Base-by-base conservation (phyloP, 2,888 invertebrate genomes). In the Carabus problematicus region DNA sequence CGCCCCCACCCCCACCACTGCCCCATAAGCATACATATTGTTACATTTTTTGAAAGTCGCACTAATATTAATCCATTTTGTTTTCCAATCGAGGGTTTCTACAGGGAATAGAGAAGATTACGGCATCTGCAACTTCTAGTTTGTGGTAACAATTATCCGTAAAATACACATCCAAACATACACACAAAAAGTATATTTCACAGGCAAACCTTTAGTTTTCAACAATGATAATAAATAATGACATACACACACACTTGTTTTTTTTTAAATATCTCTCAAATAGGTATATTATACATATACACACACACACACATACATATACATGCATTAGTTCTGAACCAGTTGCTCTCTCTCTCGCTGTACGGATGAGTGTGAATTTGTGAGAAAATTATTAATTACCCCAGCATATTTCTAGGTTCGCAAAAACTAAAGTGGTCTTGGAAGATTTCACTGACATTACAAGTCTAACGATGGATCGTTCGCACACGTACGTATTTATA, bases 351-450 rank as follows among this genome's bases (percentile, higher is more conserved):
- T 29, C 29, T 29, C 29, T 29, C 29, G 29, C 29, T 29, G 29
- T 29, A 29, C 29, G 29, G 29, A 82, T 77, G 79, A 77, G 83
- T 80, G 80, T 82, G 83, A 80, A 77, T 79, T 79, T 81, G 79
- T 79, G 80, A 82, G 82, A 84, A 85, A 84, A 83, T 82, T 85
- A 86, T 85, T 86, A 86, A 86, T 85, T 82, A 83, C 84, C 84
- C 84, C 85, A 86, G 85, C 83, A 84, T 85, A 85, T 85, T 86
- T 86, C 84, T 86, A 86, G 86, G 86, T 85, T 79, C 81, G 82
- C 81, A 79, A 78, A 29, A 79, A 79, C 79, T 80, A 79, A 29
- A 78, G 78, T 81, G 79, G 77, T 79, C 78, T 79, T 78, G 78
- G 79, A 80, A 79, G 80, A 79, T 75, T 77, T 76, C 71, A 77